Percentiles rank a stretch among this genome's conserved stretches.
Evolutionary conservation across 2,113 vertebrate species (phyloP).

Genomic region (Bos javanicus): DNA sequence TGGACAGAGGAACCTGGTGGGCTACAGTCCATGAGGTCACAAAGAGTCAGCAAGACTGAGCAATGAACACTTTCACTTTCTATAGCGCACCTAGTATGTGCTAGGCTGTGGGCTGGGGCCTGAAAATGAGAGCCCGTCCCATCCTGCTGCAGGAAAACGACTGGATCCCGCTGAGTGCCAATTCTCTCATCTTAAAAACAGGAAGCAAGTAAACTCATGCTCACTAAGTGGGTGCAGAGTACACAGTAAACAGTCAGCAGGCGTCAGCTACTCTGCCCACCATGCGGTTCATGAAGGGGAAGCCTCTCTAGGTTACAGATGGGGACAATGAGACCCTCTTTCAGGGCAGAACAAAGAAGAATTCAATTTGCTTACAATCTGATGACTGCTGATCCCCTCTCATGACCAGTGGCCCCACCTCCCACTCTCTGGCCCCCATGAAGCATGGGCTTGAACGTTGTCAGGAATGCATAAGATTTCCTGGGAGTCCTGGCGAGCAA

Average conservation of each 20-base stretch:
- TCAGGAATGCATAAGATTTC: neutral
- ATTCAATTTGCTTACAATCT: neutral
- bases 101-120: neutral
- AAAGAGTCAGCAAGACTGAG: neutral
- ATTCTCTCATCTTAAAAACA: neutral
- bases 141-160: neutral
- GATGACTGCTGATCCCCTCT: neutral
- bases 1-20: neutral
- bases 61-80: neutral
- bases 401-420: neutral
- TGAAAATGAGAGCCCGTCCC: neutral
- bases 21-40: neutral
- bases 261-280: no score
- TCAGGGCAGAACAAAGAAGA: neutral
- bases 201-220: neutral
- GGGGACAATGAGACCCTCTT: neutral
- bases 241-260: neutral
- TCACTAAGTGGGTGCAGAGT: fast-evolving
- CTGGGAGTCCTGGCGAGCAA: neutral
- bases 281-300: fast-evolving
- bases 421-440: neutral
- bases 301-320: neutral
- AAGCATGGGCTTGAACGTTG: fast-evolving
- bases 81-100: neutral
- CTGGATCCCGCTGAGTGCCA: neutral